Percentiles rank a stretch among this genome's conserved stretches.
Conservation (phyloP, 37 sponge, comb jelly and placozoan genomes). For the Amphimedon queenslandica region DNA sequence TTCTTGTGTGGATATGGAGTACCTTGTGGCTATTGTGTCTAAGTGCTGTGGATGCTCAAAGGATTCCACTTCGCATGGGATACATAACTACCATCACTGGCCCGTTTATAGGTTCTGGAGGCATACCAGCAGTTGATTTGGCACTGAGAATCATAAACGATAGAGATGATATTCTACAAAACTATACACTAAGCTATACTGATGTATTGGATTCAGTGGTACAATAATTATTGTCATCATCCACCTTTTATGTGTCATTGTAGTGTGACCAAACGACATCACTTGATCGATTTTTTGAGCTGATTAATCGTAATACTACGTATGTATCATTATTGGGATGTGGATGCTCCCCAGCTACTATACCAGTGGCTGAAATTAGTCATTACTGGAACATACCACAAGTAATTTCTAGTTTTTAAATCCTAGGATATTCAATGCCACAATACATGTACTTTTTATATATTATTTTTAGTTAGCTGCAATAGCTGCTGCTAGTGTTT, state of each 20-base stretch:
- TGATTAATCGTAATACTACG: too few species aligned
- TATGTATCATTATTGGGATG: slow-evolving; percentile 12
- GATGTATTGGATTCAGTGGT: slow-evolving; percentile 8
- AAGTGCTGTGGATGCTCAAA: too few species aligned
- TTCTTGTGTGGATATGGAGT: too few species aligned
- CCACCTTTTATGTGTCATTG: too few species aligned
- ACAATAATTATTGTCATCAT: too few species aligned
- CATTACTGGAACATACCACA: slow-evolving; percentile 34
- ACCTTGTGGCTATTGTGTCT: too few species aligned
- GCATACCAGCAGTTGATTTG: slow-evolving; percentile 7
- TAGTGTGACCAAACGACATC: too few species aligned
- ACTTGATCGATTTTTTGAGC: too few species aligned
- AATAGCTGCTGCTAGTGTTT: too few species aligned
- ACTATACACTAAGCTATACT: slow-evolving; percentile 13
- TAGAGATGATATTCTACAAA: not conserved
- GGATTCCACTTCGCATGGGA: not conserved
- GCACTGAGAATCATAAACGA: slow-evolving; percentile 14
- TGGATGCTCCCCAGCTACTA: slow-evolving; percentile 27
- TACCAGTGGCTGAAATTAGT: slow-evolving; percentile 26
- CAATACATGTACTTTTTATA: too few species aligned
- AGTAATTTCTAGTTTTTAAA: not conserved
- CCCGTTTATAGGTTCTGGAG: slow-evolving; percentile 2
- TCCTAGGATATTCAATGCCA: too few species aligned
- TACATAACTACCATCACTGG: slow-evolving; percentile 14
- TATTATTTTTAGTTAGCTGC: too few species aligned